These are phyloP conservation scores for Chloromyia formosa DNA, from an alignment of 2,888 invertebrate genomes.

Conservation along the genomic window DNA sequence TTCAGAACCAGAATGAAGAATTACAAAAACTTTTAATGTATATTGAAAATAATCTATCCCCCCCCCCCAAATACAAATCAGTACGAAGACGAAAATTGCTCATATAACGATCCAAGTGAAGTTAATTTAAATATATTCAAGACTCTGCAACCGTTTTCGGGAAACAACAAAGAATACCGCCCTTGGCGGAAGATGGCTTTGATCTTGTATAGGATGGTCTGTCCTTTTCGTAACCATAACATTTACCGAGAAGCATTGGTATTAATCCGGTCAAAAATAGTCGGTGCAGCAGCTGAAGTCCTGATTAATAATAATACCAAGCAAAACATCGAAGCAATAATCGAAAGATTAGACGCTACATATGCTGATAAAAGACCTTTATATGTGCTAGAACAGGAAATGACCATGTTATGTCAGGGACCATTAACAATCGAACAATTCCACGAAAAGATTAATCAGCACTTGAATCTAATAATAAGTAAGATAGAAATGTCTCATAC, in stretches of 20 bases:
- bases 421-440: not conserved
- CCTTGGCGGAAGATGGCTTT: not conserved
- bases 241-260: not conserved
- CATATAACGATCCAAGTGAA: no score
- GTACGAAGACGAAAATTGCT: no score
- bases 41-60: no score
- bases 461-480: not conserved
- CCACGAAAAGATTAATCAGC: not conserved
- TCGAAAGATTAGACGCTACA: not conserved
- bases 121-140: no score
- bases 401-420: not conserved
- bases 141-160: not conserved
- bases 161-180: not conserved
- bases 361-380: conserved; percentile 19
- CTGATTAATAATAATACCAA: conserved; percentile 4
- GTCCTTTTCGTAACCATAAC: not conserved
- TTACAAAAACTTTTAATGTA: no score
- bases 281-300: conserved; percentile 8
- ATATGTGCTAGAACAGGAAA: conserved; percentile 4
- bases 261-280: not conserved
- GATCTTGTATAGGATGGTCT: not conserved
- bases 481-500: no score
- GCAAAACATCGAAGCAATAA: conserved; percentile 12
- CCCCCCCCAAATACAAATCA: no score
- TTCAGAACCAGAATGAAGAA: no score